Conservation (phyloP, 2,888 invertebrate genomes). For the Ptychoptera contaminata region DNA sequence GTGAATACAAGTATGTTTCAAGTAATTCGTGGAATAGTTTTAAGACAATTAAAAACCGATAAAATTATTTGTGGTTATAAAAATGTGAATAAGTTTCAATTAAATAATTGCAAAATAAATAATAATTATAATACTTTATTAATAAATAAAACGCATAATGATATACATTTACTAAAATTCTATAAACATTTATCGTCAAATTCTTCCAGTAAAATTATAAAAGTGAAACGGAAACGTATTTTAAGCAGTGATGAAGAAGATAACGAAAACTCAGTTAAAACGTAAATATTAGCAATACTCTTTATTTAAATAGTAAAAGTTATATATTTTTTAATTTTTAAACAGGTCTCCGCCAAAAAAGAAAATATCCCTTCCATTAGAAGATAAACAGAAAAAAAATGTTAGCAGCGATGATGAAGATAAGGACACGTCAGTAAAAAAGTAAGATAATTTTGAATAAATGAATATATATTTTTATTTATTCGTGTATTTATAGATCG, state of each 20-base stretch:
- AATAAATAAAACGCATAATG: too few relatives aligned
- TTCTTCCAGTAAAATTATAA: slow-evolving; percentile 5
- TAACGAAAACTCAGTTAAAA: slow-evolving; percentile 6
- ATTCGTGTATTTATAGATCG: not conserved
- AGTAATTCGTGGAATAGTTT: not conserved
- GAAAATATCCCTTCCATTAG: not conserved
- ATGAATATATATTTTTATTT: not conserved
- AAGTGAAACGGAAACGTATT: slow-evolving; percentile 14
- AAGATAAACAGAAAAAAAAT: not conserved
- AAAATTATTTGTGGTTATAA: too few relatives aligned
- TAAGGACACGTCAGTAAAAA: not conserved
- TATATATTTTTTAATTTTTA: not conserved
- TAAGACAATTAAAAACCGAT: not conserved
- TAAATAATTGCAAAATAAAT: too few relatives aligned
- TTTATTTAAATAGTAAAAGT: not conserved
- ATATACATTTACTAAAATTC: too few relatives aligned
- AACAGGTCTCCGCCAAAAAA: slow-evolving; percentile 2
- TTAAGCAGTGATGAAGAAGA: slow-evolving; percentile 27
- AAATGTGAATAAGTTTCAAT: too few relatives aligned
- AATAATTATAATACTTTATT: too few relatives aligned
- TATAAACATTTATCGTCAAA: too few relatives aligned
- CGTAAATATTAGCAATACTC: not conserved
- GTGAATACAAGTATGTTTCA: not conserved
- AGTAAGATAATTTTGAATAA: not conserved
- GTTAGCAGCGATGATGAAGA: not conserved